These are phyloP conservation scores for Cheilosia vulpina DNA, from an alignment of 2,888 invertebrate genomes.

Conservation along the genomic window DNA sequence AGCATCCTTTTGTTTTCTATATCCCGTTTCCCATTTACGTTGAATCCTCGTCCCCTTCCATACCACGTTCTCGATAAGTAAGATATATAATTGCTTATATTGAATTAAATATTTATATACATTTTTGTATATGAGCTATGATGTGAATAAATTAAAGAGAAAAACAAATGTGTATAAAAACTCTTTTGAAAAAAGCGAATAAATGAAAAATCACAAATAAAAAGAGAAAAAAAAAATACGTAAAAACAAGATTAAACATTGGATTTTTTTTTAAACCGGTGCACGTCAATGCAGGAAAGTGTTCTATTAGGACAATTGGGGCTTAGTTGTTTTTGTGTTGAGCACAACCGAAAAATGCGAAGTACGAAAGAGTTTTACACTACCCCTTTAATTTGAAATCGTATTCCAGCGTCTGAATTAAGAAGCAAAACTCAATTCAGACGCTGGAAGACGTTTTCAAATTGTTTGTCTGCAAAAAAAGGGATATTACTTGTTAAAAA, in stretches of 20 bases:
- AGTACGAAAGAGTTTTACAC: no score
- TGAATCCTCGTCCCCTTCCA: conserved; percentile 25
- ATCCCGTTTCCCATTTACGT: conserved; percentile 24
- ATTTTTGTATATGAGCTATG: conserved; percentile 75
- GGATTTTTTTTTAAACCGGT: conserved; percentile 26
- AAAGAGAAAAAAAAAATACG: conserved; percentile 53
- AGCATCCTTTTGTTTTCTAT: conserved; percentile 32
- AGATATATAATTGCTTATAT: conserved; percentile 71
- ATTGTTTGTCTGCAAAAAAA: no score
- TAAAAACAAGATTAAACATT: conserved; percentile 31
- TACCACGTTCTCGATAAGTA: conserved; percentile 71
- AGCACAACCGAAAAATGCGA: no score
- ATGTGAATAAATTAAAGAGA: conserved; percentile 67
- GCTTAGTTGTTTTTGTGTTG: no score
- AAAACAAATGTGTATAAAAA: conserved; percentile 52
- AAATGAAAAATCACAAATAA: conserved; percentile 39
- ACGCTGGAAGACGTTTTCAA: no score
- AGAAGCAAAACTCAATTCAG: no score
- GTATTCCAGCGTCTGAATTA: no score
- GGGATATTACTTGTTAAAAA: no score
- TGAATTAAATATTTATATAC: conserved; percentile 74
- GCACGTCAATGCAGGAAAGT: no score
- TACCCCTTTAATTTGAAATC: no score
- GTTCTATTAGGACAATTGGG: no score
- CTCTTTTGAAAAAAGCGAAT: conserved; percentile 55